These are phyloP conservation scores for Chromoteleia sp. DNA, from an alignment of 2,888 invertebrate genomes.

Conservation along the genomic window DNA sequence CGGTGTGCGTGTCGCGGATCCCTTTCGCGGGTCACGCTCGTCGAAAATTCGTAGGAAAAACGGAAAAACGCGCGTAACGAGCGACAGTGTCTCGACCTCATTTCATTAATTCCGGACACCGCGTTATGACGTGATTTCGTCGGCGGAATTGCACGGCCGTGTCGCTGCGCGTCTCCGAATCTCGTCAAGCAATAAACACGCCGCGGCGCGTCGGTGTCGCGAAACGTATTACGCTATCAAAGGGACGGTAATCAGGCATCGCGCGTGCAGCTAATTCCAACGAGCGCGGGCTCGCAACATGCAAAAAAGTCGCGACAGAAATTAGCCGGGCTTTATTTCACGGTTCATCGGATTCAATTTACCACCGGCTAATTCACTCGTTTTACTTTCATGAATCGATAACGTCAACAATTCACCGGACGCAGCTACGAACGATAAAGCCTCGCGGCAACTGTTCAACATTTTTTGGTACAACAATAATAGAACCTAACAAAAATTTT, in stretches of 20 bases:
- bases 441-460: neutral
- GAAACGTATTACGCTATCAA: slow-evolving; percentile 28
- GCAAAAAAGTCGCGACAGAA: slow-evolving; percentile 3
- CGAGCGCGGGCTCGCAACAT: neutral
- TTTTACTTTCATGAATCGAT: slow-evolving; percentile 53
- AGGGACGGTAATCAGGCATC: slow-evolving; percentile 32
- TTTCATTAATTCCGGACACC: slow-evolving; percentile 25
- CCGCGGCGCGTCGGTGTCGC: neutral
- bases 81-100: slow-evolving; percentile 13
- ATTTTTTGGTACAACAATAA: slow-evolving; percentile 15
- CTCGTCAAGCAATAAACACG: slow-evolving; percentile 26
- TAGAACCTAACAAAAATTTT: too few species aligned
- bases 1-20: neutral
- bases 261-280: neutral
- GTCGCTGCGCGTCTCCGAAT: slow-evolving; percentile 22
- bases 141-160: slow-evolving; percentile 26
- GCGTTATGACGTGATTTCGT: slow-evolving; percentile 16
- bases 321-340: slow-evolving; percentile 22
- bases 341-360: slow-evolving; percentile 39
- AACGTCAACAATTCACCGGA: slow-evolving; percentile 25
- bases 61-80: slow-evolving; percentile 1
- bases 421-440: neutral
- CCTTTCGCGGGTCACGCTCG: slow-evolving; percentile 22
- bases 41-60: slow-evolving; percentile 28
- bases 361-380: slow-evolving; percentile 34